Conservation (phyloP, 2,888 invertebrate genomes). For the Chaetogeoica ovagalla region DNA sequence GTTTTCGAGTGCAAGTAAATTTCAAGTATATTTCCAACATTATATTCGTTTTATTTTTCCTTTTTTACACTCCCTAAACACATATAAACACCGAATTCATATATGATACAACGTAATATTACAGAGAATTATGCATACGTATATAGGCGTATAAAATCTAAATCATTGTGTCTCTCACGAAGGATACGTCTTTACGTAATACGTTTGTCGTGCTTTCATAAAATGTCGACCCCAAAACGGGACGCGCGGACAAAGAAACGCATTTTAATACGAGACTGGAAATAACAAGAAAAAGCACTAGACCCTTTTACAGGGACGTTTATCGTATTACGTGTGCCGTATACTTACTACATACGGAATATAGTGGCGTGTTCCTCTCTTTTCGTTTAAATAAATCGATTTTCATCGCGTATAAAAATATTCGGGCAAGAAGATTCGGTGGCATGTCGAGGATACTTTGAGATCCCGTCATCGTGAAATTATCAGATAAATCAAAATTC, state of each 20-base stretch:
- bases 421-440: no score
- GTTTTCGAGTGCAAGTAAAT: no score
- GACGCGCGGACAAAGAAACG: constrained; percentile 33
- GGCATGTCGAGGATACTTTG: background rate
- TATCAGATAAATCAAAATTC: background rate
- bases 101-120: no score
- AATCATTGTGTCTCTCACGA: constrained; percentile 1
- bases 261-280: constrained; percentile 11
- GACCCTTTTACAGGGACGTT: constrained; percentile 11
- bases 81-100: no score
- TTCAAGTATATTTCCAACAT: no score
- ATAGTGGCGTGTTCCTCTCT: constrained; percentile 12
- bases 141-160: background rate
- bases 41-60: no score
- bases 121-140: no score
- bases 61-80: no score
- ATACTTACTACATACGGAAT: background rate
- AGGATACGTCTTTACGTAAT: background rate
- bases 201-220: constrained; percentile 5
- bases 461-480: constrained; percentile 3
- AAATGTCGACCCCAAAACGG: constrained; percentile 12
- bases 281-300: constrained; percentile 51
- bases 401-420: constrained; percentile 4
- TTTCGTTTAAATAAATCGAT: constrained; percentile 14
- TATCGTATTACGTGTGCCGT: constrained; percentile 23